Base-by-base conservation (phyloP, 2,888 invertebrate species). In the Erebia palarica region DNA sequence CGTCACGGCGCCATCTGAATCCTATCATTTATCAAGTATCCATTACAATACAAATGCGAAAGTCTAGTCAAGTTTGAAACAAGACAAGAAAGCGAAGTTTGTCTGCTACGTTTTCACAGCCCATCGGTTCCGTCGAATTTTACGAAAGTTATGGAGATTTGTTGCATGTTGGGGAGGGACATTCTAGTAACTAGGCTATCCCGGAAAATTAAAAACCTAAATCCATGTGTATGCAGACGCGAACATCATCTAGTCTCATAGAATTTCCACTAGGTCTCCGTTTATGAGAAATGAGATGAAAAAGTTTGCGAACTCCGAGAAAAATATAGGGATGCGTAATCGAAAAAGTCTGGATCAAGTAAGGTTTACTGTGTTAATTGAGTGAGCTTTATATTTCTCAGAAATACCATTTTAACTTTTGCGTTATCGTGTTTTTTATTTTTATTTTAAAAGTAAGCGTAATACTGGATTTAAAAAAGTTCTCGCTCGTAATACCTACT, bases 321-420 rank as follows among this genome's bases (percentile, higher is more conserved):
- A 63, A 63, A 63, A 63, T 63, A 63, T 10, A 3, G 21, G 21
- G 63, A 49, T 47, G 18, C 63, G 63, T 64, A 72, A 72, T 59
- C 66, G 70, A 72, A 66, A 67, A 72, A 72, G 63, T 72, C 58
- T 59, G 57, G 63, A 27, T 72, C 63, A 67, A 72, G 61, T 69
- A 53, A 59, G 66, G 61, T 65, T 72, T 57, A 55, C 51, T 72
- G 57, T 36, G 55, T 55, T 72, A 72, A 72, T 72, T 70, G 70
- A 70, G 58, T 64, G 63, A 51, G 66, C 44, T 53, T 49, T 65
- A 36, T 66, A n/a, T 47, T 66, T 70, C 8, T 47, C n/a, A 69
- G 57, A 49, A 61, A 70, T 21, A 57, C 16, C 16, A 59, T 47
- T 67, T 67, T 21, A 44, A 55, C 65, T 55, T 44, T 66, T 9